Percentiles rank a stretch among this genome's conserved stretches.
Conservation (phyloP, 2,113 vertebrate species). For the Bos javanicus region DNA sequence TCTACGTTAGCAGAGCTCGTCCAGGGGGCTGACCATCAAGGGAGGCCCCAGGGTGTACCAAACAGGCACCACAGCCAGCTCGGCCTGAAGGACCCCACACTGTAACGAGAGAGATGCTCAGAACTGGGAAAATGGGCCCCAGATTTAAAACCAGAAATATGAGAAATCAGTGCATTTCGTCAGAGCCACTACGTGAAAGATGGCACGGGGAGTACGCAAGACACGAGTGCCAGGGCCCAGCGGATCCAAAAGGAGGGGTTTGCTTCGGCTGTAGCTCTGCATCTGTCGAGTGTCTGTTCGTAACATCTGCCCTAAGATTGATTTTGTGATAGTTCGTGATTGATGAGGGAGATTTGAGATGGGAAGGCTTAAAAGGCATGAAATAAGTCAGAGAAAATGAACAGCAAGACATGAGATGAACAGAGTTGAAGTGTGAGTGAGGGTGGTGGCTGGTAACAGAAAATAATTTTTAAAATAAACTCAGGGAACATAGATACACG, state of each 20-base stretch:
- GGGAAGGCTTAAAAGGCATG: background rate
- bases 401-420: background rate
- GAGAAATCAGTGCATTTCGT: background rate
- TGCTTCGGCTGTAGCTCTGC: background rate
- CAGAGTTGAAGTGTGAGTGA: background rate
- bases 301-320: background rate
- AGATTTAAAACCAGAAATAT: background rate
- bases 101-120: background rate
- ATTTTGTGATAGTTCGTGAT: background rate
- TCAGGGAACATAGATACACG: background rate
- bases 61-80: background rate
- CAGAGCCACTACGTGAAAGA: background rate
- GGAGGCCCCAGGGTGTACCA: background rate
- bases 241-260: background rate
- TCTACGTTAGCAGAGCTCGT: background rate
- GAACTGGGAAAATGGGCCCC: background rate
- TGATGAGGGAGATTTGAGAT: background rate
- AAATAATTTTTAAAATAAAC: background rate
- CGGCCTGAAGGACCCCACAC: background rate
- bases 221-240: fast-evolving
- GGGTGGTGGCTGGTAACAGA: background rate
- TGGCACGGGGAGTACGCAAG: background rate
- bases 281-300: background rate
- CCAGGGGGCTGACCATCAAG: background rate
- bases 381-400: background rate